A percentile compares a stretch with the other conserved stretches of the same genome.
Conservation (phyloP, 2,113 vertebrate species). For the Ramphastos sulfuratus region DNA sequence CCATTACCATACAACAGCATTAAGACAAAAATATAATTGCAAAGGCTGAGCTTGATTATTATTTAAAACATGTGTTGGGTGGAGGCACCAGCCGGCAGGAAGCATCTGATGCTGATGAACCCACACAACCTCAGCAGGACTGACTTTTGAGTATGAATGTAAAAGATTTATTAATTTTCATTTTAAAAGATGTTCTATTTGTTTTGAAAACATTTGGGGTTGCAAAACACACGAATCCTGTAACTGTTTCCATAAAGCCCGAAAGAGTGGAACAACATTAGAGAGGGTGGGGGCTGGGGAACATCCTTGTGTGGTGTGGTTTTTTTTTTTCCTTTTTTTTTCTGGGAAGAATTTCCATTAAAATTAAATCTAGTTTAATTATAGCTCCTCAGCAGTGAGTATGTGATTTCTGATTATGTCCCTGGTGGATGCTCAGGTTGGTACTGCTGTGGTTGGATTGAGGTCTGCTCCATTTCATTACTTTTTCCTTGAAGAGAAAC, state of each 20-base stretch:
- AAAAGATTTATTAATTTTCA: slow-evolving; percentile 71
- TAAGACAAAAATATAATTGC: slow-evolving; percentile 71
- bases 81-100: slow-evolving; percentile 58
- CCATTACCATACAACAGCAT: slow-evolving; percentile 57
- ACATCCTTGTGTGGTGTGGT: not conserved
- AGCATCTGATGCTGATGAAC: slow-evolving; percentile 63
- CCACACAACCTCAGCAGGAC: slow-evolving; percentile 57
- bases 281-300: slow-evolving; percentile 40
- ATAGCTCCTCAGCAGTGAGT: slow-evolving; percentile 77
- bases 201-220: slow-evolving; percentile 71
- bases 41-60: slow-evolving; percentile 69
- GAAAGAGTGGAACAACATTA: slow-evolving; percentile 64
- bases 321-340: slow-evolving; percentile 65
- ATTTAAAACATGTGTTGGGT: slow-evolving; percentile 74
- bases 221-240: slow-evolving; percentile 71
- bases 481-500: slow-evolving; percentile 74
- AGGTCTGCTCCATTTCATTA: slow-evolving; percentile 79
- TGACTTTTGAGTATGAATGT: slow-evolving; percentile 58
- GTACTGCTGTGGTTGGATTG: slow-evolving; percentile 76
- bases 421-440: slow-evolving; percentile 72
- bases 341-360: slow-evolving; percentile 80
- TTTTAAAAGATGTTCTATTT: slow-evolving; percentile 68
- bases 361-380: slow-evolving; percentile 84
- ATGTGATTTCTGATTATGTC: slow-evolving; percentile 82
- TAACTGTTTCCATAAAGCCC: slow-evolving; percentile 73